Evolutionary conservation across 2,888 invertebrate genomes (phyloP).

Genomic region (Harmothoe impar): DNA sequence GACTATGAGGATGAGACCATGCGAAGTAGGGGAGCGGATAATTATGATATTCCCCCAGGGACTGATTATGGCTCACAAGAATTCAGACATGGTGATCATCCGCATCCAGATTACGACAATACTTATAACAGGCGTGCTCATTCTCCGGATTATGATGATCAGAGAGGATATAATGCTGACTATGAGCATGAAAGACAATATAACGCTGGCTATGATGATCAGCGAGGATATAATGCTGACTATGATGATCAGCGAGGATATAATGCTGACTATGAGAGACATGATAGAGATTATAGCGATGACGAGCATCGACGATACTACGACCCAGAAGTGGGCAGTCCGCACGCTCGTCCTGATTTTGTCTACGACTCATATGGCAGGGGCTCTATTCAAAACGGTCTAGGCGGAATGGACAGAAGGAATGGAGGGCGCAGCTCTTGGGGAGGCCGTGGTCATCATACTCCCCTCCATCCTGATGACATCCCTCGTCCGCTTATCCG

Average conservation of each 20-base stretch:
- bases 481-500: neutral
- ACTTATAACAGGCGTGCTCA: neutral
- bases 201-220: too few species aligned
- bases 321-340: neutral
- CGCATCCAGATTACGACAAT: neutral
- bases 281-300: neutral
- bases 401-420: neutral
- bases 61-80: neutral
- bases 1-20: slow-evolving; percentile 2
- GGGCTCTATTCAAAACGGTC: neutral
- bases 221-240: neutral
- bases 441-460: too few species aligned
- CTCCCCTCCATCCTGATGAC: neutral
- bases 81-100: neutral
- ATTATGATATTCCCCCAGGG: neutral
- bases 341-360: neutral
- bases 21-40: neutral
- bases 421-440: neutral
- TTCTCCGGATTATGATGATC: neutral
- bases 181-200: too few species aligned
- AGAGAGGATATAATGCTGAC: too few species aligned
- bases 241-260: neutral
- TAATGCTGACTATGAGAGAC: neutral
- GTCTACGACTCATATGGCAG: too few species aligned
- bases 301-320: neutral